These are phyloP conservation scores for Alviniconcha marisindica DNA, from an alignment of 1,140 invertebrate species.

Conservation along the genomic window DNA sequence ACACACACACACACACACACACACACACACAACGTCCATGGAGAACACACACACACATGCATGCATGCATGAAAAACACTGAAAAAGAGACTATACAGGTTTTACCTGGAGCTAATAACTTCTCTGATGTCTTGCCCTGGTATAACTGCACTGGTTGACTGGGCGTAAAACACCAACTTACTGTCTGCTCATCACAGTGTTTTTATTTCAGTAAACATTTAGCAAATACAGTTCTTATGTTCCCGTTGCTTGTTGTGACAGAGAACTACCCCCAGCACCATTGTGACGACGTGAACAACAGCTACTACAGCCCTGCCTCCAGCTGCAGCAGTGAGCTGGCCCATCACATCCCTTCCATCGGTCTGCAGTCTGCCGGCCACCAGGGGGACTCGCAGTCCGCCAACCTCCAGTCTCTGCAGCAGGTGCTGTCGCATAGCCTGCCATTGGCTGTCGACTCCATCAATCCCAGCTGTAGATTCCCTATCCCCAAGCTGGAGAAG, in stretches of 20 bases:
- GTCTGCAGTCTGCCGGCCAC: background rate
- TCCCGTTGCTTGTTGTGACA: background rate
- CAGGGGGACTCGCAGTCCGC: background rate
- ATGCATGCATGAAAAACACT: too few species aligned
- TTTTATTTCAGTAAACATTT: too few species aligned
- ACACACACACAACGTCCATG: too few species aligned
- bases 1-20: too few species aligned
- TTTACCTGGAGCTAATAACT: too few species aligned
- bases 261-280: background rate
- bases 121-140: too few species aligned
- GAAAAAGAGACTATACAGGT: too few species aligned
- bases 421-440: conserved; percentile 20
- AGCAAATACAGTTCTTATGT: too few species aligned
- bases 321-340: conserved; percentile 44
- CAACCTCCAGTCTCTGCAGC: conserved; percentile 1
- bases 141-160: too few species aligned
- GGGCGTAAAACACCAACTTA: too few species aligned
- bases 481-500: conserved; percentile 27
- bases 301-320: conserved; percentile 41
- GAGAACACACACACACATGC: too few species aligned
- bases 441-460: conserved; percentile 18
- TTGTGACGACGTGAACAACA: conserved; percentile 3
- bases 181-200: too few species aligned
- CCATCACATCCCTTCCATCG: conserved; percentile 16
- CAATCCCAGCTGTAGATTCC: conserved; percentile 22